These are phyloP conservation scores for Upupa epops DNA, from an alignment of 2,113 vertebrate genomes.

Conservation along the genomic window DNA sequence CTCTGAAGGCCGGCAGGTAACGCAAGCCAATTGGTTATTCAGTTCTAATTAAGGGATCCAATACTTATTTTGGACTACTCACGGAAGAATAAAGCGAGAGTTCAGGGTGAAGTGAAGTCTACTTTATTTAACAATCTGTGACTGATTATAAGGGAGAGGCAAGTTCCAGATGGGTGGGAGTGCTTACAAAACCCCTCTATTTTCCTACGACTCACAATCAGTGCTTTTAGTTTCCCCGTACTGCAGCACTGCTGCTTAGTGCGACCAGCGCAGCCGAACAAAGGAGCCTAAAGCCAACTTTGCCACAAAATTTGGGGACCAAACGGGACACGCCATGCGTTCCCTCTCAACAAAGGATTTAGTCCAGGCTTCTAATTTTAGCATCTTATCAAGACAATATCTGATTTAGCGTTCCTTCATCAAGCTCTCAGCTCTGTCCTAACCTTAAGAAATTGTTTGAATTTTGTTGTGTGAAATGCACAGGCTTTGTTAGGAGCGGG, in stretches of 20 bases:
- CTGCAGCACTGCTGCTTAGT: conserved; percentile 27
- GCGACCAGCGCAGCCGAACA: not conserved
- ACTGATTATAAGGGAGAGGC: conserved; percentile 67
- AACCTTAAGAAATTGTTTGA: not conserved
- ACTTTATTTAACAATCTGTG: conserved; percentile 63
- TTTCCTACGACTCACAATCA: conserved; percentile 54
- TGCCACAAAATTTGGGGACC: conserved; percentile 26
- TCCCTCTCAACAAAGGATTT: not conserved
- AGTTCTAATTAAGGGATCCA: conserved; percentile 54
- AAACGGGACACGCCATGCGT: not conserved
- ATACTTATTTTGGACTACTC: conserved; percentile 49
- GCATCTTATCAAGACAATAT: not conserved
- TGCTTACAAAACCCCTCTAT: conserved; percentile 43
- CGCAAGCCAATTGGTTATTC: conserved; percentile 60
- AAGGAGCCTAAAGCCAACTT: conserved; percentile 34
- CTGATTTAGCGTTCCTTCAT: not conserved
- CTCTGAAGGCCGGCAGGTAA: conserved; percentile 60
- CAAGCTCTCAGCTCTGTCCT: not conserved
- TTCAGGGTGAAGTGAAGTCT: conserved; percentile 40
- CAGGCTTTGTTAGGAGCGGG: not conserved
- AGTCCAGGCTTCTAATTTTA: conserved; percentile 43
- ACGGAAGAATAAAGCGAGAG: conserved; percentile 33
- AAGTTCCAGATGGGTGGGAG: conserved; percentile 67
- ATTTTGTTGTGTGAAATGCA: not conserved
- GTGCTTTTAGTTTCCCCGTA: conserved; percentile 29